Conservation (phyloP, 2,797 vertebrate species). For the Crossoptilon crossoptilon region DNA sequence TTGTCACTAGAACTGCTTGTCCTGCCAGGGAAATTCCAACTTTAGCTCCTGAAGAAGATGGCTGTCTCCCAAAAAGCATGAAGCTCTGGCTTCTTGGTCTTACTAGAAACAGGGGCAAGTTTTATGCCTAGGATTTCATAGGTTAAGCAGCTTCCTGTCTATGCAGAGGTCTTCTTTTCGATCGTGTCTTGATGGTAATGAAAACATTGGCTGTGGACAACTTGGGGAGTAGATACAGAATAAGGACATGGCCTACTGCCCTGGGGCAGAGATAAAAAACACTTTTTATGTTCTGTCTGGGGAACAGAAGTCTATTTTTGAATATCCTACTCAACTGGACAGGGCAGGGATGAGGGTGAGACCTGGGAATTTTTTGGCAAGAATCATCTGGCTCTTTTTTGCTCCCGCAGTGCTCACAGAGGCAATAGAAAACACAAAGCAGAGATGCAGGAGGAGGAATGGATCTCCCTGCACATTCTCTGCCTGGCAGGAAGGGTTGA, state of each 20-base stretch:
- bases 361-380: not conserved
- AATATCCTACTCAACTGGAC: not conserved
- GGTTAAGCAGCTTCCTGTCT: not conserved
- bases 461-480: not conserved
- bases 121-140: not conserved
- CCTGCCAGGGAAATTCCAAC: slow-evolving; percentile 49
- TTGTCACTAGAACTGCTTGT: not conserved
- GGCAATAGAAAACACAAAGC: not conserved
- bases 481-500: not conserved
- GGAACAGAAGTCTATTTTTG: not conserved
- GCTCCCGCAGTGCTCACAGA: not conserved
- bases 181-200: not conserved
- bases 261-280: not conserved
- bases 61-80: not conserved
- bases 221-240: not conserved
- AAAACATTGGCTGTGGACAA: not conserved
- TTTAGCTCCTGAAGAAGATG: slow-evolving; percentile 12
- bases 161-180: not conserved
- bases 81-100: not conserved
- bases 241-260: not conserved
- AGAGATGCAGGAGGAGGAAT: not conserved
- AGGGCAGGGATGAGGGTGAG: not conserved
- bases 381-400: not conserved
- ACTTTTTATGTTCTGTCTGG: not conserved
- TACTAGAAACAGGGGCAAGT: not conserved